Conservation (phyloP, 2,888 invertebrate genomes). For the Phortica magna region DNA sequence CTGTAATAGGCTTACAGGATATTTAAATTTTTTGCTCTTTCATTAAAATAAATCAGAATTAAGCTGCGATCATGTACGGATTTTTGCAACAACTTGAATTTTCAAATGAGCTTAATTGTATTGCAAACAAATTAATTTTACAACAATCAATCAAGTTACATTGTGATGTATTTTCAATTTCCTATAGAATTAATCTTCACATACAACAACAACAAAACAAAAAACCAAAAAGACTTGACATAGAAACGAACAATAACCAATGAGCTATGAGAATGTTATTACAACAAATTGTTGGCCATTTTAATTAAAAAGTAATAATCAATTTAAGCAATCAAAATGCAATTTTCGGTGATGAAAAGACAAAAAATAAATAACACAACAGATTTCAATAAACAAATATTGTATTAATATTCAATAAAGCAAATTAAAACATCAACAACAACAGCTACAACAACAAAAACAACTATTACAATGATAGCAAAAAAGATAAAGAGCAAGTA, state of each 20-base stretch:
- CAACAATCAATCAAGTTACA: too few relatives aligned
- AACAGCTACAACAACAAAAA: conserved; percentile 35
- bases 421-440: conserved; percentile 22
- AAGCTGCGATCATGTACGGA: too few relatives aligned
- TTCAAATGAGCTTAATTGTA: too few relatives aligned
- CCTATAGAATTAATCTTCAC: neutral
- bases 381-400: neutral
- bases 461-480: conserved; percentile 41
- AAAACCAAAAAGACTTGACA: neutral
- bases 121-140: too few relatives aligned
- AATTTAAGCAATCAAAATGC: conserved; percentile 13
- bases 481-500: neutral
- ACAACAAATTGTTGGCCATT: conserved; percentile 11
- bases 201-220: neutral
- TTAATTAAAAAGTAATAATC: conserved; percentile 14
- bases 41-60: too few relatives aligned
- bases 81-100: too few relatives aligned
- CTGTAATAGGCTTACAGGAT: too few relatives aligned
- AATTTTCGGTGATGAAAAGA: neutral
- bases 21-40: too few relatives aligned
- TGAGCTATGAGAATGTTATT: neutral
- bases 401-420: conserved; percentile 13
- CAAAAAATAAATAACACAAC: neutral
- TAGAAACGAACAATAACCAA: neutral
- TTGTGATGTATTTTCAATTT: too few relatives aligned